Evolutionary conservation across 1,140 invertebrate genomes (phyloP).

Genomic region (Teleogryllus occipitalis): DNA sequence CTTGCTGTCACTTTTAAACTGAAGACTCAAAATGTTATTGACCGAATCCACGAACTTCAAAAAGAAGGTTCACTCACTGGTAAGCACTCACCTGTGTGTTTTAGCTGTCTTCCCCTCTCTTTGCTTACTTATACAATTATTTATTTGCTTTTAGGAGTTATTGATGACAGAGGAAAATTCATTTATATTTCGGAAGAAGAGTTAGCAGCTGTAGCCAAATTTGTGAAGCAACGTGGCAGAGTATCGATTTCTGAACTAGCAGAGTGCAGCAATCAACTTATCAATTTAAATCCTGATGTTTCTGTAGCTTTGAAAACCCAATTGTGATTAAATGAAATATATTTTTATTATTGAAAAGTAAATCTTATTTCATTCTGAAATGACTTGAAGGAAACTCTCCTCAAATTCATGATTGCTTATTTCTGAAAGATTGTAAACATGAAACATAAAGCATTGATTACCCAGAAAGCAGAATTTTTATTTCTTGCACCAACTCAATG

Average conservation of each 20-base stretch:
- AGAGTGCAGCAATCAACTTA: constrained; percentile 88
- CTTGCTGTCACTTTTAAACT: constrained; percentile 83
- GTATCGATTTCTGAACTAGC: constrained; percentile 89
- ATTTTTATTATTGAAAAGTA: not conserved
- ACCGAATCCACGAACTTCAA: constrained; percentile 80
- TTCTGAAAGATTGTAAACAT: no score
- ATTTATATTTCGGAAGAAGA: constrained; percentile 94
- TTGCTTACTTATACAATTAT: constrained; percentile 6
- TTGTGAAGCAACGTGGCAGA: constrained; percentile 89
- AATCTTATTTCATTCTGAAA: not conserved
- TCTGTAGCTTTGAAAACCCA: constrained; percentile 5
- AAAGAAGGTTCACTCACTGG: constrained; percentile 64
- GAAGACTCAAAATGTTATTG: constrained; percentile 82
- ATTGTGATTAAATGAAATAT: not conserved
- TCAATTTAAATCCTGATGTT: constrained; percentile 57
- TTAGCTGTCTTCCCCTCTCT: not conserved
- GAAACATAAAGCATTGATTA: no score
- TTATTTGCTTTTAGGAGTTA: constrained; percentile 59
- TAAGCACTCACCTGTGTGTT: constrained; percentile 23
- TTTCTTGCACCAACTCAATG: no score
- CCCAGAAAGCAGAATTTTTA: no score
- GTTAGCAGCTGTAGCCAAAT: constrained; percentile 86
- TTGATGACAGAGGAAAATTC: constrained; percentile 98
- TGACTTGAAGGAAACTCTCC: no score
- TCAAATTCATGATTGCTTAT: no score